Evolutionary conservation across 2,113 vertebrate genomes (phyloP).

Genomic region (Vulpes vulpes): DNA sequence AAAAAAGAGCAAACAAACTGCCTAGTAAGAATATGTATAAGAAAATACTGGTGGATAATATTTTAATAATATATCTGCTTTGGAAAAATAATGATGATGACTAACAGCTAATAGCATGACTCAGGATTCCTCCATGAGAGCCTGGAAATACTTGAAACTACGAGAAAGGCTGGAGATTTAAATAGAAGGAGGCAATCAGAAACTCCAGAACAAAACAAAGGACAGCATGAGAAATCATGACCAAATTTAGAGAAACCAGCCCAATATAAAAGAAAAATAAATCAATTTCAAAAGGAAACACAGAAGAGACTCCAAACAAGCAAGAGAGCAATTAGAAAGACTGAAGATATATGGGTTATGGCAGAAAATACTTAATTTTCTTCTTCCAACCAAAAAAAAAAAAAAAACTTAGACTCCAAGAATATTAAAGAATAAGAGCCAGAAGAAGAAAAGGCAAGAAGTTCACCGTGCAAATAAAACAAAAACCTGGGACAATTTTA

Average conservation of each 20-base stretch:
- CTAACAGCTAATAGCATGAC: slow-evolving; percentile 2
- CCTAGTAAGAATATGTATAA: background rate
- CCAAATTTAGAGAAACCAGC: background rate
- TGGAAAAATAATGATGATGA: background rate
- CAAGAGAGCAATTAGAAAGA: background rate
- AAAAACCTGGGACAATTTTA: background rate
- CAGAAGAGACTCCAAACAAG: background rate
- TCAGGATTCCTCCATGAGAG: background rate
- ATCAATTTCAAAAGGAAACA: slow-evolving; percentile 3
- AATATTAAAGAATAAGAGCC: background rate
- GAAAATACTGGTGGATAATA: background rate
- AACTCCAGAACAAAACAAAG: background rate
- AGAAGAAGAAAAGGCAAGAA: background rate
- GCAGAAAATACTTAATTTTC: background rate
- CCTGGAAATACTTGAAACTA: background rate
- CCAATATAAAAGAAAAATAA: background rate
- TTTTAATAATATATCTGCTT: slow-evolving; percentile 30
- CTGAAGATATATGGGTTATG: background rate
- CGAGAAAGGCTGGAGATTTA: background rate
- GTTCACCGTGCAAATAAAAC: background rate
- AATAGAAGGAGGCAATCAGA: slow-evolving; percentile 4
- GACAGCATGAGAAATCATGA: background rate
- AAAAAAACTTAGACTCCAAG: background rate
- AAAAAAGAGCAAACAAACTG: slow-evolving; percentile 10
- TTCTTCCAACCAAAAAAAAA: background rate